phyloP scores from a whole-genome alignment of 2,888 invertebrate genomes.

The Didymodactylos carnosus region DNA sequence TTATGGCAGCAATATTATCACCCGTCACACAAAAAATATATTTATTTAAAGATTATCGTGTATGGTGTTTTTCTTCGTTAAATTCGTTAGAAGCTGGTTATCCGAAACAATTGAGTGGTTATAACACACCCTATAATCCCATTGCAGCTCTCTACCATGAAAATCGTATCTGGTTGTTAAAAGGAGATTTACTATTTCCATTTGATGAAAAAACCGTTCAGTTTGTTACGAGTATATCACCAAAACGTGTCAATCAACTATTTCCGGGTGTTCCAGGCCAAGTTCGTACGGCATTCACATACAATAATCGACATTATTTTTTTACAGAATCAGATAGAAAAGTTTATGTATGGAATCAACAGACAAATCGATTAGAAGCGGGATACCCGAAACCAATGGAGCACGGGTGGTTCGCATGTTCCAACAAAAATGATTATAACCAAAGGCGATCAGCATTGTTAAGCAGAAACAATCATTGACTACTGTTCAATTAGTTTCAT shows the following conservation, averaged over 20 bases:
- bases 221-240: not conserved
- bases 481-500: too few species aligned
- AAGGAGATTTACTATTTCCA: not conserved
- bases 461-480: too few species aligned
- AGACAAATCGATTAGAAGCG: not conserved
- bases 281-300: not conserved
- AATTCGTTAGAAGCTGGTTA: not conserved
- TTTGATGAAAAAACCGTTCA: not conserved
- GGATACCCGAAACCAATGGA: slow-evolving; percentile 6
- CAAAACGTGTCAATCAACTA: not conserved
- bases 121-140: not conserved
- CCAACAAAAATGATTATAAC: too few species aligned
- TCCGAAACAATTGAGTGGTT: not conserved
- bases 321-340: not conserved
- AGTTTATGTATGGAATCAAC: not conserved
- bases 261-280: slow-evolving; percentile 4
- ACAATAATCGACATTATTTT: not conserved
- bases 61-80: not conserved
- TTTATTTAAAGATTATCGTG: not conserved
- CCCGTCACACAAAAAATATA: not conserved
- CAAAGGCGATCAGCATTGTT: too few species aligned
- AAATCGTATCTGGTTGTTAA: not conserved
- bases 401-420: slow-evolving; percentile 6
- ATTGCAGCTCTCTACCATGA: not conserved
- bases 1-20: not conserved